These are phyloP conservation scores for Hippocampus kuda DNA, from an alignment of 2,797 vertebrate genomes.

Conservation along the genomic window DNA sequence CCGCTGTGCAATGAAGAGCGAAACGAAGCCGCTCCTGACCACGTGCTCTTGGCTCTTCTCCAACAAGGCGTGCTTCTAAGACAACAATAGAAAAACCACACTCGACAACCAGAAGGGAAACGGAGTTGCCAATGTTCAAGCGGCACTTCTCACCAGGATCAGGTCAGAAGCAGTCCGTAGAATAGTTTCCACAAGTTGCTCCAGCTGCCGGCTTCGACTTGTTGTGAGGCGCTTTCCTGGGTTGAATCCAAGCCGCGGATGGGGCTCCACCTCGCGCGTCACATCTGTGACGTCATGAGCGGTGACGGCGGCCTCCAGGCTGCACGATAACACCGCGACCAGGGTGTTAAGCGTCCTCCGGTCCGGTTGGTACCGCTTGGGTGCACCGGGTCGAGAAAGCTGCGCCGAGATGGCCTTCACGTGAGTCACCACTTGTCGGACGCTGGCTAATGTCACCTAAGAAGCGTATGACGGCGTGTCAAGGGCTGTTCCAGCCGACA, in stretches of 20 bases:
- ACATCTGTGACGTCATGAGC: constrained; percentile 9
- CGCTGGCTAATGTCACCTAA: constrained; percentile 63
- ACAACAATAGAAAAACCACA: constrained; percentile 1
- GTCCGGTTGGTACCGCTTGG: constrained; percentile 16
- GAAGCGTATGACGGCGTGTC: neutral
- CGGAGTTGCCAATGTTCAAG: neutral
- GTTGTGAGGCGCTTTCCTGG: neutral
- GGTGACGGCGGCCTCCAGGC: constrained; percentile 45
- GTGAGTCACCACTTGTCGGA: constrained; percentile 38
- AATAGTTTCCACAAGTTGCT: constrained; percentile 46
- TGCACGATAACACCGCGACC: constrained; percentile 55
- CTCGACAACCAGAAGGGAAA: neutral
- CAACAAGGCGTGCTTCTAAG: constrained; percentile 55
- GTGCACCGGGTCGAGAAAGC: constrained; percentile 13
- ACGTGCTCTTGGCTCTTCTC: constrained; percentile 37
- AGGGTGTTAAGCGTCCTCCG: constrained; percentile 32
- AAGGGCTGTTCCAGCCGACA: neutral
- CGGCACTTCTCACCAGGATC: constrained; percentile 61
- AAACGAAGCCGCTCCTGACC: constrained; percentile 42
- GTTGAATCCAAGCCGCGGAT: no score
- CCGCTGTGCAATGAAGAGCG: constrained; percentile 40
- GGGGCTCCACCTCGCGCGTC: constrained; percentile 3
- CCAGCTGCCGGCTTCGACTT: constrained; percentile 5
- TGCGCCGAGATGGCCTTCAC: constrained; percentile 30
- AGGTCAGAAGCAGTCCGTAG: constrained; percentile 52